Evolutionary conservation across 1,140 invertebrate genomes (phyloP), one percentile per base, ranked within the genome.

Genomic region (Eriosoma lanigerum): DNA sequence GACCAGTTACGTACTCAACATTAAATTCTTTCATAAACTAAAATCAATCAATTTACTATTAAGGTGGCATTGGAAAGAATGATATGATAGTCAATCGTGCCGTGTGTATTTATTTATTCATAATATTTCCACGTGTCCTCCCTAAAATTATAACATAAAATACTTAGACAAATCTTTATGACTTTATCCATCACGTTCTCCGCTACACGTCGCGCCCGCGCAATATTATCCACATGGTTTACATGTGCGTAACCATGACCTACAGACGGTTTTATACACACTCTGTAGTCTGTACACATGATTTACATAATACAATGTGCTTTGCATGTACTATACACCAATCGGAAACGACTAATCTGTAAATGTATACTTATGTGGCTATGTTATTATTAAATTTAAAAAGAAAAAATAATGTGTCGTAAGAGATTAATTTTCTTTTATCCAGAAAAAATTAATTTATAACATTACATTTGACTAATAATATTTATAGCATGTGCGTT

Each of bases 161-260:
- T 21, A 66, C 10, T 1, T 32, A 62, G 29, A 13, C 1, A 15
- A 66, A 44, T 2, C 15, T n/a, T 52, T 52, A n/a, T n/a, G n/a
- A n/a, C 29, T 72, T 29, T 72, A 8, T 72, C 2, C 6, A 21
- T 26, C 44, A 26, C 48, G 8, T 72, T 24, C 21, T 38, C 21
- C n/a, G 6, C 5, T 44, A 6, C 21, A 3, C 1, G 21, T 1
- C 52, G 15, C 9, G 17, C 46, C 66, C 48, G 46, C 17, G 17
- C 46, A 32, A 9, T 50, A 8, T 70, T 8, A 32, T 29, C 21
- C 24, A 2, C 24, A 50, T 50, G 66, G 46, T 52, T 50, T 24
- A 29, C 24, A 52, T 72, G 68, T 52, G 68, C 24, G 48, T 72
- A 72, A 72, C 68, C 68, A 72, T 72, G 68, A 72, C 68, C 68